These are phyloP conservation scores for Australoheros facetus DNA, from an alignment of 2,797 vertebrate genomes.

Conservation along the genomic window DNA sequence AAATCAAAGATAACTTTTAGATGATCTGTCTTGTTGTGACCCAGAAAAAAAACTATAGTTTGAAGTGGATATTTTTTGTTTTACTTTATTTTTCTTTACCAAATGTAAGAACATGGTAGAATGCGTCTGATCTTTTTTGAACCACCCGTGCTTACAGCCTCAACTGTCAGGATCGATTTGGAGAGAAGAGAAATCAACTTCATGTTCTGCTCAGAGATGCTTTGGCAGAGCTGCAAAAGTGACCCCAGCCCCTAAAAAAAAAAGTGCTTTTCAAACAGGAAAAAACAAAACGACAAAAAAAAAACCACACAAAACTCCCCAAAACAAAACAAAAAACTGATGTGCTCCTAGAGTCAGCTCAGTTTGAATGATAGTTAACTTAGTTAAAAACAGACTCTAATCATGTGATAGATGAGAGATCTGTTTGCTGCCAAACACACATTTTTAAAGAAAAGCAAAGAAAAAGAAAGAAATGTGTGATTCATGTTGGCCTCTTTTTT, in stretches of 20 bases:
- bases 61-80: conserved; percentile 82
- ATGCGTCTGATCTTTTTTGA: conserved; percentile 57
- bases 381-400: conserved; percentile 3
- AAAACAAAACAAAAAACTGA: background rate
- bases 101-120: conserved; percentile 73
- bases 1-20: conserved; percentile 74
- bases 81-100: conserved; percentile 68
- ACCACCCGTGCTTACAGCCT: conserved; percentile 30
- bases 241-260: conserved; percentile 28
- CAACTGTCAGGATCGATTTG: background rate
- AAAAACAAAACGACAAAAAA: background rate
- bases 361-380: conserved; percentile 8
- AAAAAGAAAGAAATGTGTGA: conserved; percentile 27
- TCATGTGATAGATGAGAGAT: conserved; percentile 2
- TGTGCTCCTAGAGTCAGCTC: conserved; percentile 44
- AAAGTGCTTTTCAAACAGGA: conserved; percentile 56
- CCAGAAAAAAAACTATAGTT: conserved; percentile 78
- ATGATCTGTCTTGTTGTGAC: conserved; percentile 79
- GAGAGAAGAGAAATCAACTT: conserved; percentile 33
- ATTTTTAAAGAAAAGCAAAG: conserved; percentile 8
- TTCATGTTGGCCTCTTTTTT: conserved; percentile 51
- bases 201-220: conserved; percentile 12
- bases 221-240: conserved; percentile 22
- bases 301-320: too few species aligned
- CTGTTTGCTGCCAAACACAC: conserved; percentile 29